phyloP scores from a whole-genome alignment of 1,140 invertebrate genomes.

The Oscheius sp. region DNA sequence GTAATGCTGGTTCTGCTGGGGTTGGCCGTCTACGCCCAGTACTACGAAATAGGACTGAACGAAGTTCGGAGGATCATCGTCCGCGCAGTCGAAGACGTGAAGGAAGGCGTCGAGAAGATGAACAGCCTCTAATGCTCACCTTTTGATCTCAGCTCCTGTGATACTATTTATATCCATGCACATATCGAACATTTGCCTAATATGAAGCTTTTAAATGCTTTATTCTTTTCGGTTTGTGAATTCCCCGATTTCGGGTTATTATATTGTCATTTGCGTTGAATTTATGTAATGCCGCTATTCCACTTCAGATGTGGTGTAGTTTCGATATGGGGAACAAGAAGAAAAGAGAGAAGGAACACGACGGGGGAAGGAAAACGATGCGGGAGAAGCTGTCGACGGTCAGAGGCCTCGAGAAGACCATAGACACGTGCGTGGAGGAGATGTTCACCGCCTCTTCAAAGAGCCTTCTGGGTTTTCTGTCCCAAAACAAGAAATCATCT shows the following conservation, averaged over 20 bases:
- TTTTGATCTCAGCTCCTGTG: too few species aligned
- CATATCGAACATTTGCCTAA: too few species aligned
- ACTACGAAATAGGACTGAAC: conserved; percentile 27
- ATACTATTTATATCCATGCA: too few species aligned
- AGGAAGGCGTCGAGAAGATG: conserved; percentile 9
- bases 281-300: too few species aligned
- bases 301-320: too few species aligned
- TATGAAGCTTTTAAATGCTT: too few species aligned
- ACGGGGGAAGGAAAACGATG: not conserved
- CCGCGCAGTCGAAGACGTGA: not conserved
- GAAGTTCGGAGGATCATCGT: conserved; percentile 25
- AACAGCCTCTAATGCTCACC: conserved; percentile 1
- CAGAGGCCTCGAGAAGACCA: not conserved
- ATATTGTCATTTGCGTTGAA: too few species aligned
- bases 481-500: too few species aligned
- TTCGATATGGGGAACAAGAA: too few species aligned
- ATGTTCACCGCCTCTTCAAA: not conserved
- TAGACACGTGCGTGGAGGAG: not conserved
- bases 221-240: too few species aligned
- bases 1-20: conserved; percentile 7
- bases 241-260: too few species aligned
- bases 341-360: not conserved
- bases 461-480: not conserved
- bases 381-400: not conserved
- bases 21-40: conserved; percentile 23